Base-by-base conservation (phyloP, 2,113 vertebrate genomes). In the Campylorhamphus procurvoides region DNA sequence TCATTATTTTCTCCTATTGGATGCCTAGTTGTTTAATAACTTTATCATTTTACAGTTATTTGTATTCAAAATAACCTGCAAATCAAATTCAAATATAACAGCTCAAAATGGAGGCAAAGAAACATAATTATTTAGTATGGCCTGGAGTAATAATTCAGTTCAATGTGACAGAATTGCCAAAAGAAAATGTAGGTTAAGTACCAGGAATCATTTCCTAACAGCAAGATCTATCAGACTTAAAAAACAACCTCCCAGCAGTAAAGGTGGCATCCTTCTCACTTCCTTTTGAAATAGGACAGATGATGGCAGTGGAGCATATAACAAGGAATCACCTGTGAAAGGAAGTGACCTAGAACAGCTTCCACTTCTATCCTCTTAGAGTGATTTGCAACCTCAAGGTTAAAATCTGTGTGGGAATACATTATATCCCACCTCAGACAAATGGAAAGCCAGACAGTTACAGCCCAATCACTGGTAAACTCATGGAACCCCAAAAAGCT, bases 1-100 rank as follows among this genome's bases (percentile, higher is more conserved):
- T 95, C 93, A 95, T 96, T 96, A 97, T 74, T 89, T 91, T 79
- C 84, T 95, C 52, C 84, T 83, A 74, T 63, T 93, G 83, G 89
- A 95, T 72, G 66, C 52, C 85, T 87, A 52, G 52, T 78, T 95
- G 77, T 87, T 97, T 96, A 94, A 93, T 92, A 94, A 94, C 63
- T 80, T 91, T 52, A 96, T 78, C 62, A 90, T 92, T 89, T 92
- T 92, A 84, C 55, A 89, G 93, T 89, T 95, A 94, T 92, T 94
- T 94, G 52, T 88, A 96, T 90, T 87, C 82, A 90, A 90, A 94
- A 92, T 76, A 84, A 94, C 64, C 73, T 87, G 80, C 90, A 92
- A 86, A 96, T 94, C 87, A 90, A 90, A 94, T 94, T 82, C 66
- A 96, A 93, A 64, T 67, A 46, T 29, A 96, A 94, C 42, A 80